These are phyloP conservation scores for Ornithoptera alexandrae DNA, from an alignment of 2,888 invertebrate genomes.

Conservation along the genomic window DNA sequence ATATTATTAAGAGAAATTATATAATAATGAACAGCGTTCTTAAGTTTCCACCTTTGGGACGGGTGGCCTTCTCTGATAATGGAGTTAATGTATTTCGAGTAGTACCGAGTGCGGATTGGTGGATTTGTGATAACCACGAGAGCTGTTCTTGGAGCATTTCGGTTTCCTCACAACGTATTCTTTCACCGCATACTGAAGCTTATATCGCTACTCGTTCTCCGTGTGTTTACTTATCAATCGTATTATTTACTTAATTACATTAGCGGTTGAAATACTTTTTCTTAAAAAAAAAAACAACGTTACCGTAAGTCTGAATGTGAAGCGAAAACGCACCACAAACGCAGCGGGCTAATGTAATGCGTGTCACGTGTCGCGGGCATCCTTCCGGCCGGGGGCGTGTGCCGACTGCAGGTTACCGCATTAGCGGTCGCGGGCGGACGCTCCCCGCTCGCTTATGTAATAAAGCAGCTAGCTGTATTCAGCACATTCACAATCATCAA, in stretches of 20 bases:
- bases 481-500: not conserved
- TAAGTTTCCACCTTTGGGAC: no score
- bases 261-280: not conserved
- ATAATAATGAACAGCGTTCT: no score
- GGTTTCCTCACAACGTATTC: no score
- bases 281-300: not conserved
- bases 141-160: no score
- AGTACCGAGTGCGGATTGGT: no score
- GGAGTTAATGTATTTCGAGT: no score
- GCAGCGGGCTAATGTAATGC: slow-evolving; percentile 36
- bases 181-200: no score
- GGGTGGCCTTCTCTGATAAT: no score
- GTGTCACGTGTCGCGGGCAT: slow-evolving; percentile 44
- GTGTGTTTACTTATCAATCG: not conserved
- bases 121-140: no score
- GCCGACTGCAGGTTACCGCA: slow-evolving; percentile 7
- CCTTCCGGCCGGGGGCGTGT: slow-evolving; percentile 58
- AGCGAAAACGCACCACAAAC: slow-evolving; percentile 44
- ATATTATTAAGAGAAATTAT: no score
- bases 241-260: not conserved
- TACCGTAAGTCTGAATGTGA: not conserved
- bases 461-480: not conserved
- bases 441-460: slow-evolving; percentile 5
- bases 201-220: no score
- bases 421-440: slow-evolving; percentile 2